Percentiles rank a stretch among this genome's conserved stretches.
phyloP scores from a whole-genome alignment of 2,888 invertebrate genomes.

The Sesia bembeciformis region DNA sequence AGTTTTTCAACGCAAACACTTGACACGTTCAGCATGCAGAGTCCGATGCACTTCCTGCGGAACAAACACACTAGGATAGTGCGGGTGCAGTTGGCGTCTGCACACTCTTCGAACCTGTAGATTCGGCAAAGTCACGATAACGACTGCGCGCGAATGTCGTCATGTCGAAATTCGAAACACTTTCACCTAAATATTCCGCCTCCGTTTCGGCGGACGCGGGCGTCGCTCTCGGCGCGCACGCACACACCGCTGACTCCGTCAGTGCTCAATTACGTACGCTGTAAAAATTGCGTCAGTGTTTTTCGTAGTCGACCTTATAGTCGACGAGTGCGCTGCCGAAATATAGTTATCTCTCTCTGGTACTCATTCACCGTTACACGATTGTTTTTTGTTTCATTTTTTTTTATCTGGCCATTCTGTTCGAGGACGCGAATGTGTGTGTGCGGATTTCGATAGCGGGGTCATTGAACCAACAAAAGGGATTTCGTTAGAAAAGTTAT shows the following conservation, averaged over 20 bases:
- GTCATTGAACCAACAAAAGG: constrained; percentile 66
- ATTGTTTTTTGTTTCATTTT: constrained; percentile 62
- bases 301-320: constrained; percentile 69
- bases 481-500: constrained; percentile 48
- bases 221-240: constrained; percentile 72
- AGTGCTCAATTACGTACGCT: constrained; percentile 68
- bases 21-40: constrained; percentile 45
- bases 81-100: constrained; percentile 35
- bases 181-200: constrained; percentile 75
- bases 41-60: constrained; percentile 52
- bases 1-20: constrained; percentile 51
- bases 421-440: constrained; percentile 59
- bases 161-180: constrained; percentile 75
- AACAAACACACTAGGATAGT: constrained; percentile 33
- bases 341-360: constrained; percentile 70
- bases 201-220: constrained; percentile 73
- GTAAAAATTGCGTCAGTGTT: constrained; percentile 75
- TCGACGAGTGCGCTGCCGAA: constrained; percentile 53
- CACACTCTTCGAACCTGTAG: constrained; percentile 63
- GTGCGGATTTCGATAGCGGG: constrained; percentile 73
- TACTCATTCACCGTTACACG: constrained; percentile 58
- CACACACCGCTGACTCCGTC: constrained; percentile 60
- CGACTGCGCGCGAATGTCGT: constrained; percentile 74
- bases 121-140: constrained; percentile 75
- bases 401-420: constrained; percentile 49